phyloP scores from a whole-genome alignment of 2,113 vertebrate species.

The Elephantulus edwardii region DNA sequence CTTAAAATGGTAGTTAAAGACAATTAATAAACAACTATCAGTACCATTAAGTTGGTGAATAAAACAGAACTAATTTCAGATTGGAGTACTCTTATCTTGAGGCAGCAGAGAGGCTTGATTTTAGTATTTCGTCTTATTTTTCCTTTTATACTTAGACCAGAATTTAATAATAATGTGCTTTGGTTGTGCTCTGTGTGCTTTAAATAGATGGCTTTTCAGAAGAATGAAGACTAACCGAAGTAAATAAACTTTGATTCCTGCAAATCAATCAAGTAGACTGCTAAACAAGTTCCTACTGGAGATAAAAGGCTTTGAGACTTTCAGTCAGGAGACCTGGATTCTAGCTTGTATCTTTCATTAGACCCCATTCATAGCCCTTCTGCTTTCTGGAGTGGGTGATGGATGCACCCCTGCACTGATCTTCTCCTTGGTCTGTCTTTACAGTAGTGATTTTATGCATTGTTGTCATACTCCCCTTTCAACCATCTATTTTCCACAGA shows the following conservation, averaged over 20 bases:
- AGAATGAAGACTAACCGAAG: conserved; percentile 41
- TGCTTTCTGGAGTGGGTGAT: not conserved
- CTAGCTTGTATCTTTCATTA: not conserved
- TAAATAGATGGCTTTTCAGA: conserved; percentile 52
- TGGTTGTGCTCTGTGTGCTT: not conserved
- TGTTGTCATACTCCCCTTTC: too few species aligned
- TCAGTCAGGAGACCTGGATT: not conserved
- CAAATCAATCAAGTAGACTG: not conserved
- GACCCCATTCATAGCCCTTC: too few species aligned
- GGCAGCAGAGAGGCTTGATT: conserved; percentile 25
- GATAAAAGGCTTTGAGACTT: not conserved
- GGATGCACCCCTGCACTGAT: not conserved
- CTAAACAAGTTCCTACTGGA: not conserved
- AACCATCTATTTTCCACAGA: not conserved
- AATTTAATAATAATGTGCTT: not conserved
- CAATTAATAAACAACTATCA: conserved; percentile 71
- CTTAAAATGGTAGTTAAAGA: conserved; percentile 64
- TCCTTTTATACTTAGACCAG: conserved; percentile 14
- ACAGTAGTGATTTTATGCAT: too few species aligned
- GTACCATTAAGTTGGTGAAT: conserved; percentile 57
- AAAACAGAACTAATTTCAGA: conserved; percentile 68
- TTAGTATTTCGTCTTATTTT: conserved; percentile 51
- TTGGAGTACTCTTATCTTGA: conserved; percentile 27
- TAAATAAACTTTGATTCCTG: conserved; percentile 41
- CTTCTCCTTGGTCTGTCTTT: not conserved